Conservation (phyloP, 2,797 vertebrate species). For the Silurus aristotelis region DNA sequence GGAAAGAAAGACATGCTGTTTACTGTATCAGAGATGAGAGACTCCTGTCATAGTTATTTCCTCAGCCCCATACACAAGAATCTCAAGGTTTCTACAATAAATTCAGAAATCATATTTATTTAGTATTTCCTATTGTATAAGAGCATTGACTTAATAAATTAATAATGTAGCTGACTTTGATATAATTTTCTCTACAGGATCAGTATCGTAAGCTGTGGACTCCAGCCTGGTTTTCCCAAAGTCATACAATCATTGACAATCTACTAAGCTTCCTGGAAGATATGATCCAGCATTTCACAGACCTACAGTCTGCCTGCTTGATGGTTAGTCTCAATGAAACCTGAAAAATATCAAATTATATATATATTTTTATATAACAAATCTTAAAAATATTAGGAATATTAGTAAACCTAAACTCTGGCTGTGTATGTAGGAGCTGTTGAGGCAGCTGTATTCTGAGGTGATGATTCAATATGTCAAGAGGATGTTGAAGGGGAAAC, state of each 20-base stretch:
- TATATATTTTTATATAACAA: no score
- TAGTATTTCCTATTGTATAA: background rate
- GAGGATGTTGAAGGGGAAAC: slow-evolving; percentile 77
- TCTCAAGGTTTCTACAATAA: slow-evolving; percentile 69
- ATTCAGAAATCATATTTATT: background rate
- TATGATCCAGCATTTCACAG: background rate
- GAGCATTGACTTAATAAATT: background rate
- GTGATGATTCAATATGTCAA: slow-evolving; percentile 78
- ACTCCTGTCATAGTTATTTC: slow-evolving; percentile 69
- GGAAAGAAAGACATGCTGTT: slow-evolving; percentile 53
- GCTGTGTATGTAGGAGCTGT: slow-evolving; percentile 69
- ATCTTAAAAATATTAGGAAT: no score
- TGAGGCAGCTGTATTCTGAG: slow-evolving; percentile 72
- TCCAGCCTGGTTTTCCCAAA: slow-evolving; percentile 12
- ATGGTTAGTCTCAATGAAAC: slow-evolving; percentile 5
- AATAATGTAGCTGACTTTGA: background rate
- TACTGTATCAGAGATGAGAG: slow-evolving; percentile 70
- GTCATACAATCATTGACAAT: background rate
- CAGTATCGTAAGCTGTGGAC: slow-evolving; percentile 23
- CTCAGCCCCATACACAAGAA: slow-evolving; percentile 69
- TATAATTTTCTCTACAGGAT: slow-evolving; percentile 49
- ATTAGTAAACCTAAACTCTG: no score
- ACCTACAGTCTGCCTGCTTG: background rate
- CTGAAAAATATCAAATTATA: background rate
- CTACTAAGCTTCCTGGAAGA: background rate